phyloP scores from a whole-genome alignment of 2,113 vertebrate genomes.

The Mesembrinibis cayennensis region DNA sequence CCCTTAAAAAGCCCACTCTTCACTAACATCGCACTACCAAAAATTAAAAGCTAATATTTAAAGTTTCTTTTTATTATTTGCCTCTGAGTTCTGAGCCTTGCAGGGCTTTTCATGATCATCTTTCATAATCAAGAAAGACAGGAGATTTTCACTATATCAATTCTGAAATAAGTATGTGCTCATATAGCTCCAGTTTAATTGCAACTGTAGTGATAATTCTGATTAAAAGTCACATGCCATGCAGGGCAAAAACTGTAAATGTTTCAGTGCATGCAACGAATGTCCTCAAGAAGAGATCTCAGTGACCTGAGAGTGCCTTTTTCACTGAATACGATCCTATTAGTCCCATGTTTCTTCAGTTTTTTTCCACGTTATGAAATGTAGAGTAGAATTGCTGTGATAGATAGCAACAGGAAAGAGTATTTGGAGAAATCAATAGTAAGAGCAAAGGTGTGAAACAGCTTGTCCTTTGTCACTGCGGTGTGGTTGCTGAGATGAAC shows the following conservation, averaged over 20 bases:
- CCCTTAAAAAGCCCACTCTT: background rate
- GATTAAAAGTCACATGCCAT: background rate
- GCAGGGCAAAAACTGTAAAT: background rate
- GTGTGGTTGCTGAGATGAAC: background rate
- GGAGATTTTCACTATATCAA: background rate
- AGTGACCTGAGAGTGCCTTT: background rate
- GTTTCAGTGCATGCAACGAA: background rate
- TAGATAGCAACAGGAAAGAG: background rate
- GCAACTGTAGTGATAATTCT: background rate
- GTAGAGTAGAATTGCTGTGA: background rate
- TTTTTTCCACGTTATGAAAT: background rate
- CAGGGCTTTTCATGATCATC: background rate
- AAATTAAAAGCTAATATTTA: background rate
- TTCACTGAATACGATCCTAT: background rate
- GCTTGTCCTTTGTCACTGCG: background rate
- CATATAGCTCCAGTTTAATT: background rate
- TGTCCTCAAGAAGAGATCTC: background rate
- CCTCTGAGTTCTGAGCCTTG: background rate
- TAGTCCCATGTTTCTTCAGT: background rate
- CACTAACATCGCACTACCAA: background rate
- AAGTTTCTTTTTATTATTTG: background rate
- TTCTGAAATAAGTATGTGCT: background rate
- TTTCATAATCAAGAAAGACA: background rate
- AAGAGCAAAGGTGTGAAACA: constrained; percentile 25
- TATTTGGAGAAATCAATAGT: constrained; percentile 21